phyloP scores from a whole-genome alignment of 2,888 invertebrate genomes.

The Leptogaster cylindrica region DNA sequence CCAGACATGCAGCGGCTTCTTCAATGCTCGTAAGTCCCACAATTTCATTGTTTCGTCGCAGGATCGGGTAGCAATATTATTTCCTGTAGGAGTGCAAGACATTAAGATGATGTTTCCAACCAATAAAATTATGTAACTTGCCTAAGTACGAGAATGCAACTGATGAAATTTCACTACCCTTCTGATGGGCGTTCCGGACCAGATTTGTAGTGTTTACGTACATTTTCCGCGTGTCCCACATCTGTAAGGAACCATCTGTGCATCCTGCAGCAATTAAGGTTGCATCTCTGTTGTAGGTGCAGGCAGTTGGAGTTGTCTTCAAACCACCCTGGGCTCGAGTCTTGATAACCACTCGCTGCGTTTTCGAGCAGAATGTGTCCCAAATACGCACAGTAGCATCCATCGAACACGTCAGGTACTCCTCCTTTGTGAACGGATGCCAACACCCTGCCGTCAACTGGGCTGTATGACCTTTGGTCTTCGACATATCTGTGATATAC shows the following conservation, averaged over 20 bases:
- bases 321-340: conserved; percentile 85
- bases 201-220: conserved; percentile 86
- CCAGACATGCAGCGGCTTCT: conserved; percentile 75
- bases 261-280: conserved; percentile 90
- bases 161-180: conserved; percentile 80
- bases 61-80: conserved; percentile 75
- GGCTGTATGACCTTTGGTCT: conserved; percentile 93
- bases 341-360: conserved; percentile 84
- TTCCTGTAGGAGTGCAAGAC: conserved; percentile 47
- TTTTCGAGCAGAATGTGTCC: conserved; percentile 80
- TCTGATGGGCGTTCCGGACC: conserved; percentile 80
- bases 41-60: conserved; percentile 94
- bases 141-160: conserved; percentile 90
- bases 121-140: conserved; percentile 23
- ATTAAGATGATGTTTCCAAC: neutral
- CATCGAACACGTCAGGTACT: conserved; percentile 92
- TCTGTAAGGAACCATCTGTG: conserved; percentile 92
- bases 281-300: conserved; percentile 84
- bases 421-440: conserved; percentile 89
- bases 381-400: conserved; percentile 94
- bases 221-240: conserved; percentile 94
- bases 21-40: conserved; percentile 90
- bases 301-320: conserved; percentile 83
- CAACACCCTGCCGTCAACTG: conserved; percentile 89
- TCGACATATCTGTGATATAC: conserved; percentile 92